Evolutionary conservation across 2,888 invertebrate species (phyloP).

Genomic region (Pandemis cinnamomeana): DNA sequence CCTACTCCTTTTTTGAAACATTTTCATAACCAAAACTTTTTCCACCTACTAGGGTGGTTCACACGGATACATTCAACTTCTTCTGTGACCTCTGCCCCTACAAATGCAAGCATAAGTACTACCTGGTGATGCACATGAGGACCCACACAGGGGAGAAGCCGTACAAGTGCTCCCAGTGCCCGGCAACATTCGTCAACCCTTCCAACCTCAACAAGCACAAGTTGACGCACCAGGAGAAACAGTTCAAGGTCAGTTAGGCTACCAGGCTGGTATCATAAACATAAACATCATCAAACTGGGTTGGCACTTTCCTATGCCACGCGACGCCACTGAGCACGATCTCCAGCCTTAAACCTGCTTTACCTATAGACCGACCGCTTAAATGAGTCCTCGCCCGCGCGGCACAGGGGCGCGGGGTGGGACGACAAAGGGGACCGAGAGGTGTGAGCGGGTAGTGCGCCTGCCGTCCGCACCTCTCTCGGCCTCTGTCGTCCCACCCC

Average conservation of each 20-base stretch:
- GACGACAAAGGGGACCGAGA: too few relatives aligned
- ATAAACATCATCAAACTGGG: too few relatives aligned
- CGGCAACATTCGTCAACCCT: conserved; percentile 86
- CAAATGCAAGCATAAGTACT: conserved; percentile 81
- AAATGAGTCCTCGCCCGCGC: too few relatives aligned
- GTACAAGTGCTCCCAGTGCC: conserved; percentile 80
- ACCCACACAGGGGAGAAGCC: conserved; percentile 81
- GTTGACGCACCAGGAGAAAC: conserved; percentile 83
- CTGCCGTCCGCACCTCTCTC: too few relatives aligned
- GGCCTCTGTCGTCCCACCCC: too few relatives aligned
- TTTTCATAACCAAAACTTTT: background rate
- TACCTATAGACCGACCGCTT: too few relatives aligned
- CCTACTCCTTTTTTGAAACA: background rate
- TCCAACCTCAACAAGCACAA: conserved; percentile 88
- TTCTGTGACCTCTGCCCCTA: conserved; percentile 81
- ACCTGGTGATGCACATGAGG: conserved; percentile 84
- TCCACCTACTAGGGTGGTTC: conserved; percentile 66
- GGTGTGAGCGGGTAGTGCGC: too few relatives aligned
- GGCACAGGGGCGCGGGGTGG: too few relatives aligned
- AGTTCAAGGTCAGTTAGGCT: conserved; percentile 69
- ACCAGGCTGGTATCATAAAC: too few relatives aligned
- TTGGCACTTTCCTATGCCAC: too few relatives aligned
- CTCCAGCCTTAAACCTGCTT: too few relatives aligned
- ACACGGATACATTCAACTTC: conserved; percentile 80
- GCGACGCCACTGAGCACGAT: too few relatives aligned